phyloP scores from a whole-genome alignment of 1,140 invertebrate genomes.

The Cotesia typhae region DNA sequence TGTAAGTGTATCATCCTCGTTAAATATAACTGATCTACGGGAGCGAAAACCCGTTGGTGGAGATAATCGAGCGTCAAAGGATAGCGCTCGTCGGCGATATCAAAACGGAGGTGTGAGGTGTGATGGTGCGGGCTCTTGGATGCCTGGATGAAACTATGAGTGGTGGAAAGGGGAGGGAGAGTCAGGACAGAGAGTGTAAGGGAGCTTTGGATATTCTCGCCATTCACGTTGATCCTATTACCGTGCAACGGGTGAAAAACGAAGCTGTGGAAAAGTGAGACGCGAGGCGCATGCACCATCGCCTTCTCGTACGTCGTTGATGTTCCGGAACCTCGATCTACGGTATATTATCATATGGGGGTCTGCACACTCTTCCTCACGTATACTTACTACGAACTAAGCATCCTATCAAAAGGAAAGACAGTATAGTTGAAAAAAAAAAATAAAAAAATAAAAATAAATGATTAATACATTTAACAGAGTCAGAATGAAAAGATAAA shows the following conservation, averaged over 20 bases:
- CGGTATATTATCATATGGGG: constrained; percentile 13
- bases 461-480: too few relatives aligned
- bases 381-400: neutral
- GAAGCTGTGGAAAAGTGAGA: constrained; percentile 31
- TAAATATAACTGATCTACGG: constrained; percentile 15
- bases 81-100: constrained; percentile 27
- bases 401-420: neutral
- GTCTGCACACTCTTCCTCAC: constrained; percentile 5
- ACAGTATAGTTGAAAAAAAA: neutral
- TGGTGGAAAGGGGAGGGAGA: too few relatives aligned
- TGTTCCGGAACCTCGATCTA: constrained; percentile 34
- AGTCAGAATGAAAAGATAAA: too few relatives aligned
- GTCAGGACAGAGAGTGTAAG: neutral
- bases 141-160: too few relatives aligned
- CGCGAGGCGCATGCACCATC: constrained; percentile 33
- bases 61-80: constrained; percentile 38
- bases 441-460: too few relatives aligned
- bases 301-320: constrained; percentile 30
- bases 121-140: neutral
- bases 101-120: neutral
- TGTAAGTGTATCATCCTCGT: constrained; percentile 18
- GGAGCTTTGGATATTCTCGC: constrained; percentile 30
- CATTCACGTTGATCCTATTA: constrained; percentile 39
- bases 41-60: constrained; percentile 7
- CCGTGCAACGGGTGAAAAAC: constrained; percentile 34